Base-by-base conservation (phyloP, 2,888 invertebrate genomes). In the Panopea generosa region DNA sequence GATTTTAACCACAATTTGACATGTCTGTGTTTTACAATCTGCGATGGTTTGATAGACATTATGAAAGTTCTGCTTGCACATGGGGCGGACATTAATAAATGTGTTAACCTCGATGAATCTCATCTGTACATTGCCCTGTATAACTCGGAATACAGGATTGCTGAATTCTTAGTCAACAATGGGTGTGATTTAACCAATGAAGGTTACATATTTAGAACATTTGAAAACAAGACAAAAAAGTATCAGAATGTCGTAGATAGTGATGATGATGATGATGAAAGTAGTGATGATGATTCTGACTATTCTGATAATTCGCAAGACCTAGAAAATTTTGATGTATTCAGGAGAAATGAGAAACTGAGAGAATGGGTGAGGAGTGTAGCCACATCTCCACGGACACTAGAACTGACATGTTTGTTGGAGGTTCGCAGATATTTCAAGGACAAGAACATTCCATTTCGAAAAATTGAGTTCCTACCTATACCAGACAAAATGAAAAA, bases 11-110 rank as follows among this genome's bases (percentile, higher is more conserved):
- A 45, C 45, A 45, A 18, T 18, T 4, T 18, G 27, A 43, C 4
- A 24, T 67, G 24, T 69, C 77, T 6, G 38, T 20, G 16, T 24
- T 3, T 40, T 20, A 56, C 67, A 29, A 38, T 59, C 6, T 38
- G 29, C n/a, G 20, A 67, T 6, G 67, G 67, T 16, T 49, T 24
- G 20, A 22, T 38, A 18, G 57, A 67, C 24, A 38, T 67, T 29
- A 47, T 84, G 4, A 69, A 61, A 49, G 47, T 84, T 9, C 69
- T 87, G 2, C 57, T 87, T 3, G 50, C 65, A 16, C 77, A 82
- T 60, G 87, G 87, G 1, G 84, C 78, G 11, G 76, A 84, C 52
- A 72, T 85, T 29, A 59, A 84, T 63, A 43, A 66, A 49, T 47
- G 49, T 16, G 71, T 61, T n/a, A 61, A 61, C 2, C 45, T 22